Base-by-base conservation (phyloP, 1,140 invertebrate species). In the Penaeus vannamei region DNA sequence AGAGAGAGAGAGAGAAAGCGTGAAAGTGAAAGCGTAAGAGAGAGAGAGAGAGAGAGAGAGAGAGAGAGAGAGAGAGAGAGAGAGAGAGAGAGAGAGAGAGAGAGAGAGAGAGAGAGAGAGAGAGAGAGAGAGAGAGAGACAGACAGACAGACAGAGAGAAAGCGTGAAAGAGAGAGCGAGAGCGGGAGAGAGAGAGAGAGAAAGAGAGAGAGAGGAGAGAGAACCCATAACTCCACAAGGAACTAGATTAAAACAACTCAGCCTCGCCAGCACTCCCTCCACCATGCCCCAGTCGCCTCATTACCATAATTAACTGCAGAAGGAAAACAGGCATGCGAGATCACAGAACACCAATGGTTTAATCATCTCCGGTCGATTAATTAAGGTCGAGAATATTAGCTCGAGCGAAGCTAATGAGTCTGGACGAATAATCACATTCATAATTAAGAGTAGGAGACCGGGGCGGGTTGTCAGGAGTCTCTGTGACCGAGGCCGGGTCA, bases 41-140 rank as follows among this genome's bases (percentile, higher is more conserved):
- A 72, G 66, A 72, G 66, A 72, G 66, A n/a, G 66, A 72, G 14
- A 72, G 66, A 72, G 66, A 72, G 66, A 72, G 66, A 72, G 32
- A 32, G 32, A 72, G 12, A 72, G 66, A 72, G 66, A 72, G 19
- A 72, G 66, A 72, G 66, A n/a, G 66, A 72, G 66, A 72, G 66
- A 72, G 66, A 72, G 66, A 72, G 10, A 19, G 66, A 23, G 66
- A 19, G 66, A 23, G 20, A 19, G 22, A 72, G 66, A 72, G 20
- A 72, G 1, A 22, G 22, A 72, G 22, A 72, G 22, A 2, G 22
- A n/a, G 66, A 72, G 1, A n/a, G 22, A 22, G 22, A 72, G 2
- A 22, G 22, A 72, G 66, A 72, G 66, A 72, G 66, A 72, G 36
- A 42, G 36, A 42, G 3, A 42, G 36, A 53, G 46, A 53, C 0